These are phyloP conservation scores for Drosophila serrata DNA, from an alignment of 1,140 invertebrate genomes.

Conservation along the genomic window DNA sequence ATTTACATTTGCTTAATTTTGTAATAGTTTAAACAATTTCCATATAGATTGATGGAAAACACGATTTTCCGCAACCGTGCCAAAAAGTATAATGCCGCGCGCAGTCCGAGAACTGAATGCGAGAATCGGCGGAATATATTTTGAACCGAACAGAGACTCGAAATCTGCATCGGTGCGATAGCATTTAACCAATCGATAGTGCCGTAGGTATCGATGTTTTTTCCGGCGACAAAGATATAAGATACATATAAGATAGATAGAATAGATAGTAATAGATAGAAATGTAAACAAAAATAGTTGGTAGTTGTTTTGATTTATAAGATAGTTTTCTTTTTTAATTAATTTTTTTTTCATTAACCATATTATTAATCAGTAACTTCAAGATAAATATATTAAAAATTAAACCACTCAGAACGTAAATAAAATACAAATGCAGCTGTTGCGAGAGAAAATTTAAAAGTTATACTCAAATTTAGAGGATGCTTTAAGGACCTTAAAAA, in stretches of 20 bases:
- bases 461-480: not conserved
- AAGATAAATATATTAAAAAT: no score
- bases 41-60: slow-evolving; percentile 13
- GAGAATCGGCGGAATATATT: slow-evolving; percentile 55
- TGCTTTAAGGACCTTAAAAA: no score
- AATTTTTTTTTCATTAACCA: no score
- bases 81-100: slow-evolving; percentile 9
- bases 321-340: not conserved
- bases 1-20: slow-evolving; percentile 21
- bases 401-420: no score
- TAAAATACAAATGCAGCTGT: not conserved
- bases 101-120: slow-evolving; percentile 55
- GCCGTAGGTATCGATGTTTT: no score
- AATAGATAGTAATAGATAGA: no score
- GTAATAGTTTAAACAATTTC: slow-evolving; percentile 13
- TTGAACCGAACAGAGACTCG: slow-evolving; percentile 32
- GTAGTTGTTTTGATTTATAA: not conserved
- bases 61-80: slow-evolving; percentile 18
- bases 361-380: no score
- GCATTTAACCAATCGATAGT: no score
- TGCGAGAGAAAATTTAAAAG: not conserved
- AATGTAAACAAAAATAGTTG: not conserved
- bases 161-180: slow-evolving; percentile 12
- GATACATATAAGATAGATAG: no score
- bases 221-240: no score